Evolutionary conservation across 2,797 vertebrate genomes (phyloP).

Genomic region (Centropyge bicolor): DNA sequence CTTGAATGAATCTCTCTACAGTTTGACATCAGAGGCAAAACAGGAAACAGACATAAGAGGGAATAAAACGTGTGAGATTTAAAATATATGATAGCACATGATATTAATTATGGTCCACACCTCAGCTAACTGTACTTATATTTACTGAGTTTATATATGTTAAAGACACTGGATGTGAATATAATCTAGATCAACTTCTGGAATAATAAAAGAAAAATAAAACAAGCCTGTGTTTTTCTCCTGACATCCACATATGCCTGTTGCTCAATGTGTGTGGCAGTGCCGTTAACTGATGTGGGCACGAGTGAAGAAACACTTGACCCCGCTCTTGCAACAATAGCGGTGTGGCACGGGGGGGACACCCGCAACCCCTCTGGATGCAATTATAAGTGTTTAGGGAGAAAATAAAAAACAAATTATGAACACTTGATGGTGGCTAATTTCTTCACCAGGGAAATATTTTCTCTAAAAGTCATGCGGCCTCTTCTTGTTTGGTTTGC

Average conservation of each 20-base stretch:
- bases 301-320: conserved; percentile 57
- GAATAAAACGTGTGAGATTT: neutral
- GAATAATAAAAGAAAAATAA: no score
- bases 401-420: conserved; percentile 80
- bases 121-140: neutral
- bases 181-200: no score
- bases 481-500: conserved; percentile 70
- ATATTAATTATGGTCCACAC: neutral
- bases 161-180: no score
- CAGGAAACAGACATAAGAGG: neutral
- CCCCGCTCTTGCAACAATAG: conserved; percentile 59
- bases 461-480: conserved; percentile 62
- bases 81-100: neutral
- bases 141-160: neutral
- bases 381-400: conserved; percentile 80
- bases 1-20: no score
- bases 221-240: no score
- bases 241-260: neutral
- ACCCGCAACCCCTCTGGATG: conserved; percentile 62
- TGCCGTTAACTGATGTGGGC: conserved; percentile 45
- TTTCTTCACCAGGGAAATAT: conserved; percentile 74
- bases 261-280: conserved; percentile 27
- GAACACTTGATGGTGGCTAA: conserved; percentile 72
- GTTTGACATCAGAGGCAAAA: no score
- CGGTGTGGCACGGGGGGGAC: conserved; percentile 6